Conservation (phyloP, 2,113 vertebrate genomes). For the Osmerus mordax region DNA sequence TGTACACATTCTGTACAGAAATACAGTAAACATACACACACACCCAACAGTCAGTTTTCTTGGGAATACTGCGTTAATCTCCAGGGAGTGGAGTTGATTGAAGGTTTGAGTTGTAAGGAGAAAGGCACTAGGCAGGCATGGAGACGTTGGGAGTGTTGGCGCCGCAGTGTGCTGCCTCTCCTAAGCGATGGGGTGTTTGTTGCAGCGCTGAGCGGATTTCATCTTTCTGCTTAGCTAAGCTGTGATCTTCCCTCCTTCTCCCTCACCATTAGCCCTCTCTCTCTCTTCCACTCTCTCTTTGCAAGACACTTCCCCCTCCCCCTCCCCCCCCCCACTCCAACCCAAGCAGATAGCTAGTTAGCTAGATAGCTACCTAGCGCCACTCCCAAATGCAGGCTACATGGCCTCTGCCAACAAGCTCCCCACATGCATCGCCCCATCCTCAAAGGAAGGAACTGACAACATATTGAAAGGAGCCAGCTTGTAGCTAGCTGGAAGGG, state of each 20-base stretch:
- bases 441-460: constrained; percentile 44
- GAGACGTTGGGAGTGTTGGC: not conserved
- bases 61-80: constrained; percentile 36
- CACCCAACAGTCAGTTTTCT: constrained; percentile 38
- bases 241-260: constrained; percentile 58
- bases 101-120: constrained; percentile 55
- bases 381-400: too few species aligned
- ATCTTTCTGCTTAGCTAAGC: constrained; percentile 68
- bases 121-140: constrained; percentile 27
- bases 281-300: constrained; percentile 16
- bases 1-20: not conserved
- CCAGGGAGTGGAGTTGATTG: constrained; percentile 49
- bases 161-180: too few species aligned
- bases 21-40: constrained; percentile 29
- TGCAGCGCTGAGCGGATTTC: constrained; percentile 49
- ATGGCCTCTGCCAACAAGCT: too few species aligned
- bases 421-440: constrained; percentile 24
- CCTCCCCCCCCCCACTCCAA: constrained; percentile 32
- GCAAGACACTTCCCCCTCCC: constrained; percentile 24
- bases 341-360: constrained; percentile 40
- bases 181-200: not conserved
- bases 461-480: constrained; percentile 52
- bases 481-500: too few species aligned
- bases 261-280: constrained; percentile 63
- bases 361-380: constrained; percentile 9